Base-by-base conservation (phyloP, 2,113 vertebrate species). In the Ictalurus punctatus region DNA sequence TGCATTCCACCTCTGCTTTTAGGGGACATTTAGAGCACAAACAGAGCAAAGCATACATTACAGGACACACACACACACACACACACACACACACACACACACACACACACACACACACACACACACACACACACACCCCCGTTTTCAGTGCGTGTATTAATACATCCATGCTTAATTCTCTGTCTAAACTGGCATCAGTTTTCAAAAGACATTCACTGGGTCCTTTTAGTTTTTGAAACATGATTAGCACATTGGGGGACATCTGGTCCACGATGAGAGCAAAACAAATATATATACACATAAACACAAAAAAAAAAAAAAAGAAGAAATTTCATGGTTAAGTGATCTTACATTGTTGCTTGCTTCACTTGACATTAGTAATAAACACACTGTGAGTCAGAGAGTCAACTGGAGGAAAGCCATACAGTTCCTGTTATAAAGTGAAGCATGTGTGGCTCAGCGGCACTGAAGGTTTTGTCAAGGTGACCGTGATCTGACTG, bases 401-500 rank as follows among this genome's bases (percentile, higher is more conserved):
- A 25, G 40, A 89, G 59, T 79, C 73, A 79, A 67, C 58, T 67
- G 44, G 59, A 80, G 83, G 4, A 56, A 78, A 67, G 30, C 3
- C 23, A 27, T 7, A 67, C 61, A 27, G n/a, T n/a, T 84, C 25
- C 82, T 71, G 82, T 8, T 63, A n/a, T 58, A 85, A 85, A 85
- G 87, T 80, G 61, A 84, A 89, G 44, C 74, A 67, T 85, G 44
- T 85, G n/a, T 54, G 83, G 44, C 88, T 80, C 83, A 81, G 74
- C 19, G 59, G 74, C 37, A 14, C 48, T 79, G 44, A 89, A 89
- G 88, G 74, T 86, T 89, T 86, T 86, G 83, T 86, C 83, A 89
- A 89, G 88, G 88, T 89, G 83, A 89, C 88, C 83, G 84, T 85
- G 76, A 86, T 86, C 83, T 81, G n/a, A 88, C 67, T 76, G 83